These are phyloP conservation scores for Falcaria lacertinaria DNA, from an alignment of 2,888 invertebrate species.

Conservation along the genomic window DNA sequence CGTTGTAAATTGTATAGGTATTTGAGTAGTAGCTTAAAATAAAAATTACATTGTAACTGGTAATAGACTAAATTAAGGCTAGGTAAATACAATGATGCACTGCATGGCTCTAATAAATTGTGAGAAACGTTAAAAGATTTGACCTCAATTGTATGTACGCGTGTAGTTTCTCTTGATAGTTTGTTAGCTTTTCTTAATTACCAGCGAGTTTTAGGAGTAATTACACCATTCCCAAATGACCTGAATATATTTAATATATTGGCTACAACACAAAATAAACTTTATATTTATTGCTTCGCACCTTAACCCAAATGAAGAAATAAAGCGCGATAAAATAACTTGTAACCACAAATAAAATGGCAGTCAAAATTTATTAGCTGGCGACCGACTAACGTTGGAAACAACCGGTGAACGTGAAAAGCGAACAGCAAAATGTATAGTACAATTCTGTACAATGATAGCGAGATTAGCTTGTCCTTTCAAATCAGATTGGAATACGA, in stretches of 20 bases:
- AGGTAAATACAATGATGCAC: background rate
- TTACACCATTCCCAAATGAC: background rate
- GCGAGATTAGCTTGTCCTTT: slow-evolving; percentile 65
- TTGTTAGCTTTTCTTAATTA: background rate
- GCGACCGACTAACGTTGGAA: slow-evolving; percentile 7
- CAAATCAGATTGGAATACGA: slow-evolving; percentile 55
- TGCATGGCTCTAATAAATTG: background rate
- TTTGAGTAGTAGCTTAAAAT: too few relatives aligned
- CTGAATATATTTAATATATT: background rate
- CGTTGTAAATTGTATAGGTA: too few relatives aligned
- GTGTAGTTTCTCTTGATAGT: background rate
- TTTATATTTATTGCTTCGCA: background rate
- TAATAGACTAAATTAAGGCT: background rate
- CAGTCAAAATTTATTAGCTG: slow-evolving; percentile 6
- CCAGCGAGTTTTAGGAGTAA: background rate
- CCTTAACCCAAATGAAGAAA: background rate
- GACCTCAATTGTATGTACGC: background rate
- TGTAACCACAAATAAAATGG: background rate
- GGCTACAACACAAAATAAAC: background rate
- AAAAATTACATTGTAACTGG: too few relatives aligned
- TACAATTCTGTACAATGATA: slow-evolving; percentile 51
- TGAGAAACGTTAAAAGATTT: background rate
- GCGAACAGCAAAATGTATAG: slow-evolving; percentile 31
- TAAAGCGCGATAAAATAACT: background rate
- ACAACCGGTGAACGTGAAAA: slow-evolving; percentile 20